These are phyloP conservation scores for Trachurus trachurus DNA, from an alignment of 2,797 vertebrate genomes.

Conservation along the genomic window DNA sequence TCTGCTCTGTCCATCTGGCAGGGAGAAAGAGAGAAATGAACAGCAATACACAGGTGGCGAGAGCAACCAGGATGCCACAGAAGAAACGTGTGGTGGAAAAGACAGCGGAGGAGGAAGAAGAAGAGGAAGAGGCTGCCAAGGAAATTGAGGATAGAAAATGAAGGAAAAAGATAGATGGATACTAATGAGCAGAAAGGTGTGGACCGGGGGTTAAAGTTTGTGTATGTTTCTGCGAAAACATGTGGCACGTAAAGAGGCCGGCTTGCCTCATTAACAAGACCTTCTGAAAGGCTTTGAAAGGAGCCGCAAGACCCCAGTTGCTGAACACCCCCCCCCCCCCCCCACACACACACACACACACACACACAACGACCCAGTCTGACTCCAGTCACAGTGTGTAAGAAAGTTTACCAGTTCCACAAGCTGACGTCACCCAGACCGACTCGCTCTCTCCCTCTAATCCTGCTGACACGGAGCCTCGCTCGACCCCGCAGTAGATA, in stretches of 20 bases:
- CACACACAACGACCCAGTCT: no score
- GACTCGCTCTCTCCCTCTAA: no score
- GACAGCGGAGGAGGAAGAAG: neutral
- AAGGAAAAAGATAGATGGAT: neutral
- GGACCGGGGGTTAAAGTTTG: constrained; percentile 13
- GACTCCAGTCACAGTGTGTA: constrained; percentile 11
- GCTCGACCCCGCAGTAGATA: no score
- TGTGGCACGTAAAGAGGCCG: constrained; percentile 52
- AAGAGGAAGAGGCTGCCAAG: neutral
- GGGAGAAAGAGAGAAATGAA: constrained; percentile 37
- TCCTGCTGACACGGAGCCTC: no score
- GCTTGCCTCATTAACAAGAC: constrained; percentile 61
- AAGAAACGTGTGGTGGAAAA: constrained; percentile 18
- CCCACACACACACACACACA: no score
- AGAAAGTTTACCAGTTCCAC: no score
- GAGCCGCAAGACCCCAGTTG: constrained; percentile 1
- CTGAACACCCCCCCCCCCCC: constrained; percentile 12
- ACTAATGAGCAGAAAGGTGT: constrained; percentile 42
- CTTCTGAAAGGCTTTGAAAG: constrained; percentile 59
- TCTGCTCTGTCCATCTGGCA: constrained; percentile 70
- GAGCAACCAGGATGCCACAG: constrained; percentile 21
- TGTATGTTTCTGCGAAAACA: constrained; percentile 45
- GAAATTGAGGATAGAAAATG: neutral
- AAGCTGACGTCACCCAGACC: no score
- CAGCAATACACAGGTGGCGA: constrained; percentile 46